These are phyloP conservation scores for Borostomias antarcticus DNA, from an alignment of 2,797 vertebrate genomes.

Conservation along the genomic window DNA sequence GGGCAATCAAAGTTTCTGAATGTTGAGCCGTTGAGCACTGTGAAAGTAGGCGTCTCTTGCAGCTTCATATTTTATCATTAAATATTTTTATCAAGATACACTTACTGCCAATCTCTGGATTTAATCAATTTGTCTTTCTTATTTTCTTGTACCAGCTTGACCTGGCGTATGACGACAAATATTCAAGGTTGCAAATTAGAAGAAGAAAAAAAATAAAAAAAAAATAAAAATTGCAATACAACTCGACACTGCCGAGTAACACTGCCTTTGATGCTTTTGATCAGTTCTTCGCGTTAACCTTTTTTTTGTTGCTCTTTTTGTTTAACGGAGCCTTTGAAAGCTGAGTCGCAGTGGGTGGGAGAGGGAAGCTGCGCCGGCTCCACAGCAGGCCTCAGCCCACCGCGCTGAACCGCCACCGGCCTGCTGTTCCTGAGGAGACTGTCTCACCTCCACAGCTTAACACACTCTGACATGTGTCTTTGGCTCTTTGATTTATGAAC, in stretches of 20 bases:
- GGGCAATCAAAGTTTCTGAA: slow-evolving; percentile 1
- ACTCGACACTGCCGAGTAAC: no score
- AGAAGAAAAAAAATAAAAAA: no score
- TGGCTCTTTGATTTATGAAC: slow-evolving; percentile 23
- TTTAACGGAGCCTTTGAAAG: slow-evolving; percentile 10
- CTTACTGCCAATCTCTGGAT: no score
- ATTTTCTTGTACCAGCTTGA: no score
- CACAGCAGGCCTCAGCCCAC: slow-evolving; percentile 6
- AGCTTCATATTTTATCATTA: background rate
- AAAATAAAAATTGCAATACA: no score
- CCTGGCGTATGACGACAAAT: no score
- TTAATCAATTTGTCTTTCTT: no score
- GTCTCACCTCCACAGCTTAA: slow-evolving; percentile 2
- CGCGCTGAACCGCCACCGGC: slow-evolving; percentile 4
- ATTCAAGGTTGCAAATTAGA: no score
- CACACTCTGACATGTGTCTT: slow-evolving; percentile 25
- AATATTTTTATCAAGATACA: no score
- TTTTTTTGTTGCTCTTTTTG: background rate
- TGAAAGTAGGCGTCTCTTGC: background rate
- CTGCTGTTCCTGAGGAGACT: background rate
- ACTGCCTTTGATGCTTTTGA: background rate
- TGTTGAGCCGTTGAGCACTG: background rate
- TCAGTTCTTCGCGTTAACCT: background rate
- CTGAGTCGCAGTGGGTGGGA: slow-evolving; percentile 11
- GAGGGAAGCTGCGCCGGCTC: background rate